phyloP scores from a whole-genome alignment of 2,797 vertebrate genomes.

The Platyrinchus mystaceus region DNA sequence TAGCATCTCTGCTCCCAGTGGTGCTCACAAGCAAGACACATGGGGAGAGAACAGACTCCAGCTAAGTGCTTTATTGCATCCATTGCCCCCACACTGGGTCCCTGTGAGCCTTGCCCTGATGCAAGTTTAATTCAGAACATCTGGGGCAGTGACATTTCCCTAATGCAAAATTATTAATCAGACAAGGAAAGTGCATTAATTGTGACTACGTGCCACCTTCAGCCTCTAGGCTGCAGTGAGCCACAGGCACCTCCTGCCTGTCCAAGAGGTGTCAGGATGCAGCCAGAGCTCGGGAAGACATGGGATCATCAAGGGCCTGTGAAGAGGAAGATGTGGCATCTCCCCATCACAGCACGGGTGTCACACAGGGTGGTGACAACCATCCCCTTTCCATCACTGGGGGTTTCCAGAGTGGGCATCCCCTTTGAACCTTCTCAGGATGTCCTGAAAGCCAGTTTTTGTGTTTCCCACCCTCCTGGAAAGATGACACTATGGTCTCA shows the following conservation, averaged over 20 bases:
- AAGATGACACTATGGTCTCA: neutral
- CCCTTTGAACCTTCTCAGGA: neutral
- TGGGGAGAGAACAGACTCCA: neutral
- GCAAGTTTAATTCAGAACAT: neutral
- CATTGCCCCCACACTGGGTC: rapidly evolving
- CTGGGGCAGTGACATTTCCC: neutral
- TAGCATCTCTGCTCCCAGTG: neutral
- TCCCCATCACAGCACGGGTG: rapidly evolving
- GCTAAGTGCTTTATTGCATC: neutral
- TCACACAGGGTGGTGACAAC: neutral
- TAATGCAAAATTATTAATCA: conserved; percentile 1
- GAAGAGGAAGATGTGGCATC: rapidly evolving
- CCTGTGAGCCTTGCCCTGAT: neutral
- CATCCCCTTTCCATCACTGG: neutral
- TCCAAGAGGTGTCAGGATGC: rapidly evolving
- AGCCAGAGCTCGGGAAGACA: neutral
- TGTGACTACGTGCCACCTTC: neutral
- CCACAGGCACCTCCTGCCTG: neutral
- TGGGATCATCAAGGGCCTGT: rapidly evolving
- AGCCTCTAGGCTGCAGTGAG: neutral
- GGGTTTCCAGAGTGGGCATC: neutral
- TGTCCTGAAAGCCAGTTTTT: neutral
- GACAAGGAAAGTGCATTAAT: conserved; percentile 20
- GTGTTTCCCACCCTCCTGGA: rapidly evolving
- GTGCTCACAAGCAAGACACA: neutral